Percentiles rank a stretch among this genome's conserved stretches.
These are phyloP conservation scores for Chloroclysta siterata DNA, from an alignment of 2,888 invertebrate species.

Conservation along the genomic window DNA sequence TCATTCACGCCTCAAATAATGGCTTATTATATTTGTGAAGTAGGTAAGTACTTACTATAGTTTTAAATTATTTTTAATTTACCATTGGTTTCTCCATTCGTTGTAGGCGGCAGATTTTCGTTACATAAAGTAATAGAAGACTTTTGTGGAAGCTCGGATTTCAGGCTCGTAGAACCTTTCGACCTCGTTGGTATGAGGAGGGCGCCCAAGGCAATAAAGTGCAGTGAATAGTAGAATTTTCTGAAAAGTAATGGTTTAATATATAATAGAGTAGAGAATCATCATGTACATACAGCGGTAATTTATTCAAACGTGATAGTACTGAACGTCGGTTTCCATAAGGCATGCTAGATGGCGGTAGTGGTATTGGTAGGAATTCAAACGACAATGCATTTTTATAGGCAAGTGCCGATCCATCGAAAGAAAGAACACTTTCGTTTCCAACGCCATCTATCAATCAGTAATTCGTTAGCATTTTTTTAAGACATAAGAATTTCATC, in stretches of 20 bases:
- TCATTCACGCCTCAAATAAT: slow-evolving; percentile 15
- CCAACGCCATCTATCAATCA: no score
- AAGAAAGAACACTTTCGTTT: no score
- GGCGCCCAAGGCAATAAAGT: slow-evolving; percentile 78
- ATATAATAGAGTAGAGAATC: no score
- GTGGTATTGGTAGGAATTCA: no score
- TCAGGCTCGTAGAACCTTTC: slow-evolving; percentile 38
- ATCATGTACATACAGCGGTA: no score
- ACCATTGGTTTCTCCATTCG: slow-evolving; percentile 60
- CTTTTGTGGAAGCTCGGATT: slow-evolving; percentile 51
- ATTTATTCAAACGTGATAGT: no score
- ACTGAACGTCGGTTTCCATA: no score
- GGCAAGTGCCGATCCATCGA: no score
- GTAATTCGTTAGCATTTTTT: no score
- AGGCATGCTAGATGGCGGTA: no score
- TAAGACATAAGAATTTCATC: no score
- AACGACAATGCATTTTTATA: no score
- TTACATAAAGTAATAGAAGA: slow-evolving; percentile 49
- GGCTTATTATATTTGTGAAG: slow-evolving; percentile 1
- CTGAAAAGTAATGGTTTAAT: slow-evolving; percentile 63
- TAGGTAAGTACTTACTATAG: neutral
- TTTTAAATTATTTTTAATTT: slow-evolving; percentile 64
- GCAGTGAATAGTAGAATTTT: slow-evolving; percentile 83
- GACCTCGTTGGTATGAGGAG: slow-evolving; percentile 64
- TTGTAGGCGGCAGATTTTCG: slow-evolving; percentile 39